Base-by-base conservation (phyloP, 2,888 invertebrate genomes). In the Barypeithes pellucidus region DNA sequence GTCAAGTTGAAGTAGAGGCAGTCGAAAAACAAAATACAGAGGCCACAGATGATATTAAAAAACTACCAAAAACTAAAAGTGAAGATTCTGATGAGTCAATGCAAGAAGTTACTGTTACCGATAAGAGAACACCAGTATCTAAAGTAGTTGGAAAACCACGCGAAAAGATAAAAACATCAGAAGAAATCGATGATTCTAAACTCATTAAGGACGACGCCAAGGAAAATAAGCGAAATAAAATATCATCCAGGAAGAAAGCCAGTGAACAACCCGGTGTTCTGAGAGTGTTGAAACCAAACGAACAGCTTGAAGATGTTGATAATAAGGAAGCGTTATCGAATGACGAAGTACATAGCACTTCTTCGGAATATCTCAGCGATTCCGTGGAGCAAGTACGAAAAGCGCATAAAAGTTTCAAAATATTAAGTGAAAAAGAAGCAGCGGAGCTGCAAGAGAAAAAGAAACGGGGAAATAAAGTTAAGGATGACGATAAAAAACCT, bases 381-480 rank as follows among this genome's bases (percentile, higher is more conserved):
- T 75, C 75, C 1, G 29, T 63, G 33, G 73, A 73, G n/a, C 68
- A 80, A 14, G 75, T 76, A 2, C 77, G 75, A 5, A 80, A 80
- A 77, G 76, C 81, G 20, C 85, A 85, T 59, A 82, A 81, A 76
- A 86, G 86, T 73, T 86, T 86, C 71, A 82, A 83, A 61, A 79
- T 86, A 14, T 76, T 86, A 4, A 81, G 83, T 24, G 83, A 83
- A 22, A 73, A 78, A 67, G 81, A 81, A 72, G 63, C 76, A 0
- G 75, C 77, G 45, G 74, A 78, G 68, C 33, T 76, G n/a, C 66
- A 67, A 24, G 75, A 63, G 12, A 57, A 77, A 72, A 68, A 8
- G 4, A 57, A 57, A 11, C 16, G n/a, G 12, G 36, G 20, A 52
- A 75, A 59, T n/a, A 59, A 39, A 36, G 5, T 24, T 59, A 39